Evolutionary conservation across 1,140 invertebrate species (phyloP), one percentile per base, ranked within the genome.

Genomic region (Drosophila littoralis): DNA sequence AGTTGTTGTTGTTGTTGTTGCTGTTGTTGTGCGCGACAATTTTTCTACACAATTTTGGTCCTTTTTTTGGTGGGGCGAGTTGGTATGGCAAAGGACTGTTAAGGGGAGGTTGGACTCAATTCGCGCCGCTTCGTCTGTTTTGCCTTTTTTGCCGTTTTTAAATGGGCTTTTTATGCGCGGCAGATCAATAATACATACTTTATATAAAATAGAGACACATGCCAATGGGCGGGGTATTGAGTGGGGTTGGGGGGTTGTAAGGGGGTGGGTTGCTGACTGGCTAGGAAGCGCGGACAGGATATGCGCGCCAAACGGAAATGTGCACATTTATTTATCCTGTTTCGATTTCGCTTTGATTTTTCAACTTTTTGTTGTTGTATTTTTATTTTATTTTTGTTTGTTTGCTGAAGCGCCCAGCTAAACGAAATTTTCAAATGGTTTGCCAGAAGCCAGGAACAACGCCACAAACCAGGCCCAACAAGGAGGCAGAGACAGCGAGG

Each of bases 241-340:
- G 5, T 15, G 57, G 15, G 43, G 46, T 12, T 12, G 5, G 28
- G 50, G 50, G 65, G n/a, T 22, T 45, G 63, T 9, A 28, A n/a
- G 43, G 59, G 17, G 28, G 17, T 48, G 35, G 13, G 28, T 46
- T 51, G 13, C 13, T 68, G 67, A 61, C 52, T 59, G 76, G 76
- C 60, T 71, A 86, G 83, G 82, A 86, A 86, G 83, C 79, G 76
- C 71, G 84, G 84, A 83, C 83, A 88, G 83, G 83, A 88, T 89
- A 89, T 88, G 84, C 83, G 83, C 84, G 84, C 84, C 84, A 78
- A 77, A 74, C 84, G 84, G 84, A 89, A 89, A 89, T 89, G 84
- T 89, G 84, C 84, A 89, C 84, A 89, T 89, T 89, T 89, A 89
- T 89, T 89, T 89, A 89, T 89, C 84, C 84, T 89, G 84, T 89